These are phyloP conservation scores for Catharus minimus DNA, from an alignment of 2,113 vertebrate genomes.

Conservation along the genomic window DNA sequence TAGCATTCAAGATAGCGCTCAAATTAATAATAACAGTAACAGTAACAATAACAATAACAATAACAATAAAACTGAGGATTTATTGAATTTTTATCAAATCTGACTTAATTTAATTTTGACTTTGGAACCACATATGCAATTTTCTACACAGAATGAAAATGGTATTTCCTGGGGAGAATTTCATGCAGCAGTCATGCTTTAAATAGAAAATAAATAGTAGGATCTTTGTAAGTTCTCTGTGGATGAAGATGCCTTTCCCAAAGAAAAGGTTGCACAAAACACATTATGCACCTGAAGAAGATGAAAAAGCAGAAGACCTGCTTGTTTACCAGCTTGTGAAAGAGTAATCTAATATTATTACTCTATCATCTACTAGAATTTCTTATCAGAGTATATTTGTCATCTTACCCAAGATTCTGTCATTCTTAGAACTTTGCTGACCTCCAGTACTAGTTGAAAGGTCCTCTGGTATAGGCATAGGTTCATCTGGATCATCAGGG, in stretches of 20 bases:
- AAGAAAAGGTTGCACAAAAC: not conserved
- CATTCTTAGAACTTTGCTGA: slow-evolving; percentile 86
- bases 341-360: not conserved
- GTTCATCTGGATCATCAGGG: slow-evolving; percentile 89
- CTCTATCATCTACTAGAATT: not conserved
- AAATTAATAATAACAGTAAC: not conserved
- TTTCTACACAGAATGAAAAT: not conserved
- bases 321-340: not conserved
- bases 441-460: slow-evolving; percentile 88
- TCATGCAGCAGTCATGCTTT: not conserved
- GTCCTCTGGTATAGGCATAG: slow-evolving; percentile 98
- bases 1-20: not conserved
- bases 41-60: not conserved
- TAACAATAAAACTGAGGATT: not conserved
- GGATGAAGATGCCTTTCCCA: not conserved
- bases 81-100: not conserved
- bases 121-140: not conserved
- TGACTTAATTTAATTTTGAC: not conserved
- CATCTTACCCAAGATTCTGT: slow-evolving; percentile 83
- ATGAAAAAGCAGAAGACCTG: not conserved
- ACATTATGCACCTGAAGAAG: not conserved
- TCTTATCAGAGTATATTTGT: not conserved
- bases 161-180: not conserved
- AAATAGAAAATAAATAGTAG: not conserved
- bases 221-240: not conserved